Percentiles rank a stretch among this genome's conserved stretches.
These are phyloP conservation scores for Diaperis boleti DNA, from an alignment of 2,888 invertebrate species.

Conservation along the genomic window DNA sequence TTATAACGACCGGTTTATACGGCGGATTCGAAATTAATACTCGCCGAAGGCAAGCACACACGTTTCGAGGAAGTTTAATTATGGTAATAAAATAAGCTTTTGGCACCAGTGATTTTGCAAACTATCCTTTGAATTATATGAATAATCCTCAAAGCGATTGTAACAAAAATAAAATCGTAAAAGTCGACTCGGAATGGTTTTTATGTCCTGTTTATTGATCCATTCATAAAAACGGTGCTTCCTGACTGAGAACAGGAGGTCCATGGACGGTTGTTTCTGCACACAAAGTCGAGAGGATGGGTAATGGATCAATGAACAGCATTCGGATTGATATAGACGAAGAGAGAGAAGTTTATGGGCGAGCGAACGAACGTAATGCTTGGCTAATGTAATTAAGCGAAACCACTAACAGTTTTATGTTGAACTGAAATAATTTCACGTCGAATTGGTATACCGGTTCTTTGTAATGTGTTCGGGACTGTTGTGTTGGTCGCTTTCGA, in stretches of 20 bases:
- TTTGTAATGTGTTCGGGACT: not conserved
- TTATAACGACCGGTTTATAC: slow-evolving; percentile 48
- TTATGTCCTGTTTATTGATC: slow-evolving; percentile 18
- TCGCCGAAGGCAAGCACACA: slow-evolving; percentile 35
- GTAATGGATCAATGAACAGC: not conserved
- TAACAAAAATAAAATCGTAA: slow-evolving; percentile 20
- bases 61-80: slow-evolving; percentile 32
- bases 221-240: slow-evolving; percentile 19
- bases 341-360: not conserved
- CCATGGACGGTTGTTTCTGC: not conserved
- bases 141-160: slow-evolving; percentile 9
- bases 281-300: not conserved
- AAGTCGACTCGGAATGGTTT: slow-evolving; percentile 15
- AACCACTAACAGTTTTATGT: not conserved
- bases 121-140: slow-evolving; percentile 18
- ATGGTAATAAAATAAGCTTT: slow-evolving; percentile 29
- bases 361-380: not conserved
- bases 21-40: slow-evolving; percentile 49
- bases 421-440: not conserved
- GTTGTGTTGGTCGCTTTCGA: too few relatives aligned
- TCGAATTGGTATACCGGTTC: not conserved
- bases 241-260: slow-evolving; percentile 7
- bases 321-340: not conserved
- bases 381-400: not conserved
- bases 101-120: slow-evolving; percentile 27